Evolutionary conservation across 2,888 invertebrate species (phyloP).

Genomic region (Caenorhabditis sinica): DNA sequence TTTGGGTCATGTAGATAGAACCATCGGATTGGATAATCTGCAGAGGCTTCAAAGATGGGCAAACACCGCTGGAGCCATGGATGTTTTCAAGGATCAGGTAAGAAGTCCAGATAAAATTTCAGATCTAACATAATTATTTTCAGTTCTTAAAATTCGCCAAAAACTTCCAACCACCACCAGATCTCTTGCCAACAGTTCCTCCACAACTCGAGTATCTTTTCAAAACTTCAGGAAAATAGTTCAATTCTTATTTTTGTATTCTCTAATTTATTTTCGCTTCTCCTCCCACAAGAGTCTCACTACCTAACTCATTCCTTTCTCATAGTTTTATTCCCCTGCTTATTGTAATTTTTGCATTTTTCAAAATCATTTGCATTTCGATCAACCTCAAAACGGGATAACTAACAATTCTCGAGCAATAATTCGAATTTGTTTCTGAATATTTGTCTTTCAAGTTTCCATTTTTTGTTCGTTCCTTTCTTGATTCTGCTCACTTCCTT

Average conservation of each 20-base stretch:
- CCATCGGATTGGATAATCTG: conserved; percentile 82
- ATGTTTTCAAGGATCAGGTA: conserved; percentile 83
- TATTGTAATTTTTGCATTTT: conserved; percentile 3
- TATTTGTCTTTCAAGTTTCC: conserved; percentile 12
- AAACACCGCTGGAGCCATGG: conserved; percentile 83
- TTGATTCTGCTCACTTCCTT: conserved; percentile 56
- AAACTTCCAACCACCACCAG: conserved; percentile 82
- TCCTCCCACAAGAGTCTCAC: conserved; percentile 55
- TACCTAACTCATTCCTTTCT: conserved; percentile 58
- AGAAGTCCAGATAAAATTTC: not conserved
- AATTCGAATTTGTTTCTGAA: conserved; percentile 21
- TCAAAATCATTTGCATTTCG: conserved; percentile 18
- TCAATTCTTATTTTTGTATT: not conserved
- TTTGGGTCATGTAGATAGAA: conserved; percentile 82
- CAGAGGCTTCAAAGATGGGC: conserved; percentile 83
- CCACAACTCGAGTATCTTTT: conserved; percentile 83
- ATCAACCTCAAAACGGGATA: conserved; percentile 66
- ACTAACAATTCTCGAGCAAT: conserved; percentile 49
- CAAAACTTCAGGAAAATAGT: conserved; percentile 73
- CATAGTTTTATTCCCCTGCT: conserved; percentile 50
- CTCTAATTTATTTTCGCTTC: conserved; percentile 50
- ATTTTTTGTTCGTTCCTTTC: not conserved
- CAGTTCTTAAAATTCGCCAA: conserved; percentile 82
- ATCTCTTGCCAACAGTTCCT: conserved; percentile 81
- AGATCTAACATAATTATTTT: conserved; percentile 33